Conservation (phyloP, 1,140 invertebrate species). For the Panulirus ornatus region DNA sequence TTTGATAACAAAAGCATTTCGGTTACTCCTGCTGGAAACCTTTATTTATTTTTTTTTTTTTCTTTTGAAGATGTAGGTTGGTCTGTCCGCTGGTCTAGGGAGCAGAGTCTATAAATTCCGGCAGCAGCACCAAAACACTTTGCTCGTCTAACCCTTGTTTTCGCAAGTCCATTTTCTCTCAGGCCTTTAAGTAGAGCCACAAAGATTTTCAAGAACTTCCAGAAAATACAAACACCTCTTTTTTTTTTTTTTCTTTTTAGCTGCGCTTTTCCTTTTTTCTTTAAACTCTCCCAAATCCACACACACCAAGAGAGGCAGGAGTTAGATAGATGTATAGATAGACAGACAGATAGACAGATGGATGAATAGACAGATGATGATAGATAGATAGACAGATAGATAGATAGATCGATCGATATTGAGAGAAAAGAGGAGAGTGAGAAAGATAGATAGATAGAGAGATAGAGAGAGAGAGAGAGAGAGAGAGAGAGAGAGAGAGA, state of each 20-base stretch:
- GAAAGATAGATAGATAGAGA: not conserved
- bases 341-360: not conserved
- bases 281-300: not conserved
- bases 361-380: not conserved
- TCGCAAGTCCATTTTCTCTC: constrained; percentile 5
- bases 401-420: not conserved
- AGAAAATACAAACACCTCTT: constrained; percentile 9
- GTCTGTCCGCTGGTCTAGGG: too few relatives aligned
- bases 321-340: too few relatives aligned
- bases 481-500: too few relatives aligned
- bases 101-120: not conserved
- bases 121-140: not conserved
- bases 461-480: not conserved
- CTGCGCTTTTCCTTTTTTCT: not conserved
- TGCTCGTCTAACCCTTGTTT: constrained; percentile 9
- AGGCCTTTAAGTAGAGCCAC: constrained; percentile 10
- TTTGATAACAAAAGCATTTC: not conserved
- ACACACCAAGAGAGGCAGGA: not conserved
- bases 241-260: not conserved
- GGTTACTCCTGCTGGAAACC: too few relatives aligned
- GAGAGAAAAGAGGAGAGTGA: not conserved
- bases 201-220: constrained; percentile 19
- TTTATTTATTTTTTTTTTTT: too few relatives aligned
- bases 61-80: too few relatives aligned
- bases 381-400: not conserved